Evolutionary conservation across 2,113 vertebrate genomes (phyloP).

Genomic region (Elephantulus edwardii): DNA sequence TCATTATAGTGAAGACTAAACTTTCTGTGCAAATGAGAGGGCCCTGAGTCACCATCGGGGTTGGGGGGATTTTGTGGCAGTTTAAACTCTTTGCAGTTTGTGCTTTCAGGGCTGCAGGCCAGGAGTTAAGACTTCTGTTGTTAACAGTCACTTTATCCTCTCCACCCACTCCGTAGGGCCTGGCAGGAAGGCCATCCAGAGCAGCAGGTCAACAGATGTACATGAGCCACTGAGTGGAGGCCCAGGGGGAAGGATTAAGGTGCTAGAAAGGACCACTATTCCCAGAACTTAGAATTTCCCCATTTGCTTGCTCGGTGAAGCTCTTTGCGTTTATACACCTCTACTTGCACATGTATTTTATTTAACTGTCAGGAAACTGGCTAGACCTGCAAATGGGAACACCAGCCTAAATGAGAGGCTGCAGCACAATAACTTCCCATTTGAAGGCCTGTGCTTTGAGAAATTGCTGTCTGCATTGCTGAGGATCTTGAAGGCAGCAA

Average conservation of each 20-base stretch:
- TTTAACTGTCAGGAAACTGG: slow-evolving; percentile 69
- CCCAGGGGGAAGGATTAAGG: slow-evolving; percentile 14
- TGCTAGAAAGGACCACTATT: not conserved
- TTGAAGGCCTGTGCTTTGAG: slow-evolving; percentile 72
- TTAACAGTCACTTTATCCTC: slow-evolving; percentile 47
- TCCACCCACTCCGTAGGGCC: not conserved
- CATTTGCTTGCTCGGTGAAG: not conserved
- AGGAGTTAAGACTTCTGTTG: slow-evolving; percentile 56
- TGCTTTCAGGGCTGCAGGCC: slow-evolving; percentile 25
- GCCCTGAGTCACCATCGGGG: fast-evolving
- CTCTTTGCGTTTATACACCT: slow-evolving; percentile 54
- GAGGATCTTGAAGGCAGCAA: slow-evolving; percentile 62
- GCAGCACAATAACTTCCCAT: slow-evolving; percentile 80
- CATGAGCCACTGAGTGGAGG: fast-evolving
- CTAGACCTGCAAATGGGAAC: slow-evolving; percentile 65
- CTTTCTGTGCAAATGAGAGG: not conserved
- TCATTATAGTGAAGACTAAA: not conserved
- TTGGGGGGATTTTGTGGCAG: not conserved
- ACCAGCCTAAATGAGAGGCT: slow-evolving; percentile 55
- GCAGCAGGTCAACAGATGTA: slow-evolving; percentile 22
- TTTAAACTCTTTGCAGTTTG: not conserved
- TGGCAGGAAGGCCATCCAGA: slow-evolving; percentile 22
- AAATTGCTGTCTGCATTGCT: slow-evolving; percentile 73
- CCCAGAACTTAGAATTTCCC: slow-evolving; percentile 44
- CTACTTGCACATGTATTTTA: not conserved